A percentile compares a stretch with the other conserved stretches of the same genome.
Conservation (phyloP, 2,888 invertebrate genomes). For the Nephrotoma flavescens region DNA sequence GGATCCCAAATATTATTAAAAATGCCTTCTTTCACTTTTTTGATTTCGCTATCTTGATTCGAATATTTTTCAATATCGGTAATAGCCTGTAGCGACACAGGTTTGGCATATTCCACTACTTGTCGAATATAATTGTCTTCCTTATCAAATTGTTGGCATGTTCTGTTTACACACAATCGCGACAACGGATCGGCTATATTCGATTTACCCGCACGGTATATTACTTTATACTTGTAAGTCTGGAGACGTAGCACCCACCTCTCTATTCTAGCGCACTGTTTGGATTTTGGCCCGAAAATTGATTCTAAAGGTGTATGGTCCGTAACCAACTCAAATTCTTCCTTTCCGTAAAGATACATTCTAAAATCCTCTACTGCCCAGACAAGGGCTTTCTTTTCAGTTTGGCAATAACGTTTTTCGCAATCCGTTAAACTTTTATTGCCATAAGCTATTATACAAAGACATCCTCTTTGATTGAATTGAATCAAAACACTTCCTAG, state of each 20-base stretch:
- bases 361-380: constrained; percentile 25
- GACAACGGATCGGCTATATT: constrained; percentile 21
- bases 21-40: not conserved
- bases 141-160: not conserved
- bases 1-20: too few species aligned
- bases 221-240: constrained; percentile 14
- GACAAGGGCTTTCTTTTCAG: not conserved
- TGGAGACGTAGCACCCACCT: constrained; percentile 16
- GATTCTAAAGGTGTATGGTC: constrained; percentile 20
- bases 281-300: constrained; percentile 16
- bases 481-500: too few species aligned
- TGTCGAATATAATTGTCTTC: not conserved
- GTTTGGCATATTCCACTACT: constrained; percentile 6
- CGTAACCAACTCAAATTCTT: constrained; percentile 22
- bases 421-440: not conserved
- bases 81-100: constrained; percentile 4
- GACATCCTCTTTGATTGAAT: too few species aligned
- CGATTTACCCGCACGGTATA: constrained; percentile 13
- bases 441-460: not conserved
- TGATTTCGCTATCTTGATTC: not conserved
- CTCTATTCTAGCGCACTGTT: constrained; percentile 17
- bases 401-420: not conserved
- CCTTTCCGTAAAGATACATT: constrained; percentile 23
- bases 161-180: constrained; percentile 10
- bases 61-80: not conserved